Conservation (phyloP, 2,888 invertebrate genomes). For the Campoletis raptor region DNA sequence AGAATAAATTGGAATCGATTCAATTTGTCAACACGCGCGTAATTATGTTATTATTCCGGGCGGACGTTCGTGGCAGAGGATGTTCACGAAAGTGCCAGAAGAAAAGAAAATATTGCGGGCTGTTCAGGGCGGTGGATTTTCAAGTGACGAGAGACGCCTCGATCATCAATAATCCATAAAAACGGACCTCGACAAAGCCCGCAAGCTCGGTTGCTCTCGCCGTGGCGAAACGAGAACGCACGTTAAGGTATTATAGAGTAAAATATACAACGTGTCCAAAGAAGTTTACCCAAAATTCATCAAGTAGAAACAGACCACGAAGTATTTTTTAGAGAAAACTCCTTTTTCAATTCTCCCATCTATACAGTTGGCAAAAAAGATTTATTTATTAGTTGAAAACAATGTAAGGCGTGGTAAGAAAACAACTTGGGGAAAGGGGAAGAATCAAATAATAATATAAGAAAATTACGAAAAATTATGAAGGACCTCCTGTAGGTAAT, state of each 20-base stretch:
- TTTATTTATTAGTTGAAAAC: not conserved
- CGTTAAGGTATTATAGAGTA: constrained; percentile 38
- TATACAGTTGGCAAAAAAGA: not conserved
- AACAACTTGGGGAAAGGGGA: not conserved
- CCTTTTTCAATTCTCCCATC: not conserved
- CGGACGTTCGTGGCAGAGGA: constrained; percentile 61
- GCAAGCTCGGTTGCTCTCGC: constrained; percentile 56
- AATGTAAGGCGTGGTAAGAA: not conserved
- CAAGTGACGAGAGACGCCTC: constrained; percentile 72
- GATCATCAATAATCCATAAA: constrained; percentile 81
- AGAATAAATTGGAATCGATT: constrained; percentile 84
- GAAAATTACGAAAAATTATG: not conserved
- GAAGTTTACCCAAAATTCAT: not conserved
- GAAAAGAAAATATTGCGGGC: constrained; percentile 47
- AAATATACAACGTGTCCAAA: constrained; percentile 2
- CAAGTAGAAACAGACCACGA: too few species aligned
- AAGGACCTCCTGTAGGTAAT: not conserved
- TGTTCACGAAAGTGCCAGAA: constrained; percentile 34
- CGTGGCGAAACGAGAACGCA: constrained; percentile 67
- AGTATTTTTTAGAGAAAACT: not conserved
- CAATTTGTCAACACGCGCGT: constrained; percentile 84
- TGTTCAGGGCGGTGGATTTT: constrained; percentile 39
- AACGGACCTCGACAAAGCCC: constrained; percentile 70
- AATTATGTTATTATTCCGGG: constrained; percentile 83
- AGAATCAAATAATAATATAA: not conserved